Base-by-base conservation (phyloP, 2,113 vertebrate genomes). In the Parotia lawesii region DNA sequence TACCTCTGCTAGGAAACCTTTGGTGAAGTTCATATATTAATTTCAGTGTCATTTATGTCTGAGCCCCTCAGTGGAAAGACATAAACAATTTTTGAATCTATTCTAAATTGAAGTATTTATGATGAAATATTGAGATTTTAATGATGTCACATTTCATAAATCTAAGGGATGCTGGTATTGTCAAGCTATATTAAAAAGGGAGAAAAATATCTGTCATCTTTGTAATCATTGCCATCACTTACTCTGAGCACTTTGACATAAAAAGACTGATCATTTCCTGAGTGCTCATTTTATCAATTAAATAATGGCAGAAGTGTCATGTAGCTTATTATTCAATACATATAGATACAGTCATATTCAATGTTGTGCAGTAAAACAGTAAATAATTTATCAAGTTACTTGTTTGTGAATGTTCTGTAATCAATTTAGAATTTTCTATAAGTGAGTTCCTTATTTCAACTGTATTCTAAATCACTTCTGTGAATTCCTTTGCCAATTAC, bases 261-360 rank as follows among this genome's bases (percentile, higher is more conserved):
- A 69, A 92, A 94, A 86, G 90, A 73, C 47, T 33, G 40, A 95
- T 88, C 10, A n/a, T 81, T 75, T 95, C 86, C 95, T 72, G 75
- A 90, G 61, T 73, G 37, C 56, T 87, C 31, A 12, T 96, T 95
- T 95, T 62, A 45, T 66, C 78, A 93, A 90, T 96, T 97, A 96
- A 54, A 94, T 93, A 75, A 77, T 77, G 38, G 64, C 82, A 60
- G 44, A 67, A 96, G 35, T 60, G n/a, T 17, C 17, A 0, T 69
- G 45, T 73, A 80, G 73, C 13, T 61, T 83, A 61, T 89, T 94
- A 90, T 89, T 83, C 47, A 66, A 35, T 61, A 24, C 53, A 79
- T 72, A 73, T 4, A 83, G 82, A 90, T 65, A 16, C 20, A 82
- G 42, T 62, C 50, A 83, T 53, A 60, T 28, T 18, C 40, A 61